Evolutionary conservation across 2,113 vertebrate genomes (phyloP), one percentile per base, ranked within the genome.

Genomic region (Dromiciops gliroides): DNA sequence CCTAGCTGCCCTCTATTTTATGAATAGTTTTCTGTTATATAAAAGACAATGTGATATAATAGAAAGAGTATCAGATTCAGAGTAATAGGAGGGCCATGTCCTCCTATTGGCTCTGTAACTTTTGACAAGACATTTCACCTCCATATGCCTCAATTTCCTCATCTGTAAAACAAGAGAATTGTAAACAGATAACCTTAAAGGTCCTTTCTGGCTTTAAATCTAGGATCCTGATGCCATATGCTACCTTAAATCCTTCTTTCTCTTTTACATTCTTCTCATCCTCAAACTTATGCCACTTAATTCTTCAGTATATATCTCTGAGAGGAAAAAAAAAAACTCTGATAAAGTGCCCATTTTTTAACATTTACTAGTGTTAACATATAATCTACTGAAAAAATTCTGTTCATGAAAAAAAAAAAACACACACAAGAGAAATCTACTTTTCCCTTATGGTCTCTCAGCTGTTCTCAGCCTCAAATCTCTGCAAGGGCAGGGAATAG

Each of bases 381-480:
- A 8, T 51, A 98, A 92, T 96, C 91, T 97, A 97, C 94, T 97
- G 96, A 98, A 97, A 97, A 97, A 83, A 98, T 91, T 67, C 75
- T 51, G 50, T 94, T 98, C 95, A 90, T 93, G 89, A 96, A 95
- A 83, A 75, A 75, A 75, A 75, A 44, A 83, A 44, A n/a, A 83
- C n/a, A n/a, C n/a, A n/a, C 56, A 90, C 37, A 90, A 90, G 96
- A 95, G 93, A 89, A 75, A 97, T 97, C 89, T 94, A 95, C 95
- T 98, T 97, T 90, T 91, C 60, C 83, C 92, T 96, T 94, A 91
- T 90, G 88, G 92, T 96, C 98, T 94, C 95, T 97, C 96, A 97
- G 52, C 92, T 97, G 51, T 95, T 97, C 96, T 97, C 96, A 97
- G 93, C 93, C 97, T 96, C 96, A 93, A 97, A 93, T 75, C 26